Evolutionary conservation across 64 coral and sea anemone genomes (phyloP).

Genomic region (Acropora tenuis): DNA sequence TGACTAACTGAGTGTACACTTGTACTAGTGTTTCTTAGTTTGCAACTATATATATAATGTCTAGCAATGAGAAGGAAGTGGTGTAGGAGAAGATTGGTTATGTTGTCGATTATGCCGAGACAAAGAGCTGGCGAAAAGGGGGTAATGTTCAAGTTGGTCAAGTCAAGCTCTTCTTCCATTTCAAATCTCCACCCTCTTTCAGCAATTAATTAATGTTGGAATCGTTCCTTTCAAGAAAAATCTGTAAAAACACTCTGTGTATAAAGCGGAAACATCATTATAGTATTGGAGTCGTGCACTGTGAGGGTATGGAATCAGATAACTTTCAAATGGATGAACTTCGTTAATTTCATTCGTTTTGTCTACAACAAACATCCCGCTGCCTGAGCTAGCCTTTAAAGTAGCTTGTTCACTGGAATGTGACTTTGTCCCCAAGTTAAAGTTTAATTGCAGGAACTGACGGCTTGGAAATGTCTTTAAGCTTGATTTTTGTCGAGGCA

Average conservation of each 20-base stretch:
- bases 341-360: conserved; percentile 25
- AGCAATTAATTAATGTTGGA: conserved; percentile 24
- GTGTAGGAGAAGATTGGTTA: no score
- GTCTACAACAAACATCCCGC: conserved; percentile 7
- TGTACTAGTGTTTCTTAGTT: no score
- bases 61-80: no score
- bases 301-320: conserved; percentile 27
- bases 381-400: background rate
- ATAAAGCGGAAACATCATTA: conserved; percentile 23
- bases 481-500: conserved; percentile 22
- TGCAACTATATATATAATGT: no score
- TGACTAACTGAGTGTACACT: no score
- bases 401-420: conserved; percentile 1
- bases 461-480: conserved; percentile 35
- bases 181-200: conserved; percentile 1
- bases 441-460: background rate
- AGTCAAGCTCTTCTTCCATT: no score
- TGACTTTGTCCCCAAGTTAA: background rate
- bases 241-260: conserved; percentile 26
- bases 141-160: no score
- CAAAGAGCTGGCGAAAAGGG: no score
- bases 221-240: conserved; percentile 13
- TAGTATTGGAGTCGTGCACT: conserved; percentile 5
- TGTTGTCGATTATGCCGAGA: no score
- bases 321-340: conserved; percentile 28